Conservation (phyloP, 2,797 vertebrate species). For the Acropternis orthonyx region DNA sequence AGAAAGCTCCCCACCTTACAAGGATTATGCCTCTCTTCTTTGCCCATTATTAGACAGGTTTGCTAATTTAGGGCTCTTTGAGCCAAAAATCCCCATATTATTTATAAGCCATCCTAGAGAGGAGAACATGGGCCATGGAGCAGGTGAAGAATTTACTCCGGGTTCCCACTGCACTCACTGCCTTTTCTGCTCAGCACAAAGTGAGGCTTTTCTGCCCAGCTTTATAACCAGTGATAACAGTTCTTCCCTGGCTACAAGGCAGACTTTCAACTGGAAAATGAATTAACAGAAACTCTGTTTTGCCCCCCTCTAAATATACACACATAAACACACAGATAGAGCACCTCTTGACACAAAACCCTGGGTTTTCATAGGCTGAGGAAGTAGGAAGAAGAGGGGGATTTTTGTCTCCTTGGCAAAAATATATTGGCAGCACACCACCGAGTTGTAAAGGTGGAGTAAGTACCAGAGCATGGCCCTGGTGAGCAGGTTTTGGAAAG, state of each 20-base stretch:
- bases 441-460: slow-evolving; percentile 53
- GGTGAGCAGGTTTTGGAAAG: not conserved
- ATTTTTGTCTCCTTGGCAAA: slow-evolving; percentile 58
- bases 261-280: slow-evolving; percentile 19
- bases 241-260: not conserved
- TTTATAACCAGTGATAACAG: not conserved
- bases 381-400: not conserved
- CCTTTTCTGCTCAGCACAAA: not conserved
- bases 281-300: slow-evolving; percentile 5
- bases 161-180: not conserved
- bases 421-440: slow-evolving; percentile 26
- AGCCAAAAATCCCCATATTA: not conserved
- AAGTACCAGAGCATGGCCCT: not conserved
- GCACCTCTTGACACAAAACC: not conserved
- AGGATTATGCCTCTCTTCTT: not conserved
- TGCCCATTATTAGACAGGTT: not conserved
- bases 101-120: not conserved
- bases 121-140: not conserved
- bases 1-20: not conserved
- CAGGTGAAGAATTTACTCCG: not conserved
- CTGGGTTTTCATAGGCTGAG: slow-evolving; percentile 23
- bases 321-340: not conserved
- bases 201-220: not conserved
- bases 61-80: not conserved
- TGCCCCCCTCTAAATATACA: not conserved